Base-by-base conservation (phyloP, 1,140 invertebrate genomes). In the Formica exsecta region DNA sequence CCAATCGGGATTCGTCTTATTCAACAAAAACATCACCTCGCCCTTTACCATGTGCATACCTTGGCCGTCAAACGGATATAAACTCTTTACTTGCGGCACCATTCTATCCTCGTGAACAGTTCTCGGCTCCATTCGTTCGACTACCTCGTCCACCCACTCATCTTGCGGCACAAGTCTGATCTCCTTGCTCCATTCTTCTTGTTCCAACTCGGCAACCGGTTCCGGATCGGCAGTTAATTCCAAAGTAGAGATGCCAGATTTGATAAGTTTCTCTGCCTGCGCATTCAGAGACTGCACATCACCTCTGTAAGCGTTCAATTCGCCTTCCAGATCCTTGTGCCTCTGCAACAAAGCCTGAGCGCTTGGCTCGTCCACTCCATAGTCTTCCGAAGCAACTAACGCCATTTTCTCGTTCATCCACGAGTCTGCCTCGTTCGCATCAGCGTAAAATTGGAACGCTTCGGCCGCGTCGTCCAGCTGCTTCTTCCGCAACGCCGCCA, bases 1-100 rank as follows among this genome's bases (percentile, higher is more conserved):
- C 99, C 99, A 99, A 94, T 99, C 99, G 1, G 97, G 96, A 94
- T 99, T 99, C 1, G 98, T 99, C 95, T 99, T 99, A 91, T 98
- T 98, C 65, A 99, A 96, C 2, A 99, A 95, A 91, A 99, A 97
- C 97, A 99, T 98, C 3, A 97, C 94, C 95, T 97, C 94, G 80
- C 98, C 98, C 95, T 99, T 99, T 5, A 95, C 95, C 96, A 99
- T 98, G 32, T 97, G 96, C 95, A 99, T 98, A n/a, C 98, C 98
- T 92, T 99, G 98, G 0, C 98, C 99, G 87, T 96, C 97, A 96
- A 99, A 99, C 3, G 98, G 96, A 95, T 99, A 99, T 32, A 99
- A 95, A 64, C 97, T 97, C 87, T 96, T 97, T 22, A 99, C 98
- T 95, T 99, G 99, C 0, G 98, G 98, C 11, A 99, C 97, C 83